Evolutionary conservation across 2,113 vertebrate genomes (phyloP).

Genomic region (Amphiprion percula): DNA sequence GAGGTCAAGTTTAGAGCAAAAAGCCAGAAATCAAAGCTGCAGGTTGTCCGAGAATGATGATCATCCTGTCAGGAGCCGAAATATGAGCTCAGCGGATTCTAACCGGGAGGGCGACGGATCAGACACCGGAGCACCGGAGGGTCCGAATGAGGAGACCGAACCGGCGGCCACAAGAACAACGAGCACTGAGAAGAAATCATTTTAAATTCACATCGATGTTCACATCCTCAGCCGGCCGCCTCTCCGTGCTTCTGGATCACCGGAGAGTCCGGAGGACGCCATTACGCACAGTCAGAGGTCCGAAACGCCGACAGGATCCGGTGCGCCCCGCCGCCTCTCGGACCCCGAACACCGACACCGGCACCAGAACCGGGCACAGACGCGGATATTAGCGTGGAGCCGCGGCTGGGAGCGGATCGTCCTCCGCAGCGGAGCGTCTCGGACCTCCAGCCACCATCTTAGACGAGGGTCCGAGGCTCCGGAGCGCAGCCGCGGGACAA

Average conservation of each 20-base stretch:
- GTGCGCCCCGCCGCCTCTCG: constrained; percentile 73
- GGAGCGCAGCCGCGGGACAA: constrained; percentile 70
- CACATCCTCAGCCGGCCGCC: neutral
- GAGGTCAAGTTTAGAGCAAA: constrained; percentile 58
- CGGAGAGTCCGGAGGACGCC: constrained; percentile 79
- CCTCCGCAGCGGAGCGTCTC: constrained; percentile 68
- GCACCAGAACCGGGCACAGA: constrained; percentile 29
- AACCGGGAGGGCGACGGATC: constrained; percentile 23
- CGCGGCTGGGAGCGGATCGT: constrained; percentile 43
- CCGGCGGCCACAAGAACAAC: too few relatives aligned
- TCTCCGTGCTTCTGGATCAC: neutral
- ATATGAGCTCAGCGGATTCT: constrained; percentile 26
- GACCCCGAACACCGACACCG: constrained; percentile 73
- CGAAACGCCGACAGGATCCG: constrained; percentile 65
- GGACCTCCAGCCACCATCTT: constrained; percentile 89
- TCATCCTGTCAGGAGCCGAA: constrained; percentile 14
- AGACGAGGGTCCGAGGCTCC: constrained; percentile 85
- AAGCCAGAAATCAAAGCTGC: neutral
- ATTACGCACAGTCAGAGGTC: constrained; percentile 85
- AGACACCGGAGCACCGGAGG: constrained; percentile 20
- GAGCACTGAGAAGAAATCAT: neutral
- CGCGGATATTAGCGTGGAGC: constrained; percentile 43
- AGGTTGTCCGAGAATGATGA: too few relatives aligned
- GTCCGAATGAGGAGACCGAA: constrained; percentile 46
- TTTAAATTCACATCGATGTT: neutral